Evolutionary conservation across 2,797 vertebrate genomes (phyloP).

Genomic region (Sebastes steindachneri): DNA sequence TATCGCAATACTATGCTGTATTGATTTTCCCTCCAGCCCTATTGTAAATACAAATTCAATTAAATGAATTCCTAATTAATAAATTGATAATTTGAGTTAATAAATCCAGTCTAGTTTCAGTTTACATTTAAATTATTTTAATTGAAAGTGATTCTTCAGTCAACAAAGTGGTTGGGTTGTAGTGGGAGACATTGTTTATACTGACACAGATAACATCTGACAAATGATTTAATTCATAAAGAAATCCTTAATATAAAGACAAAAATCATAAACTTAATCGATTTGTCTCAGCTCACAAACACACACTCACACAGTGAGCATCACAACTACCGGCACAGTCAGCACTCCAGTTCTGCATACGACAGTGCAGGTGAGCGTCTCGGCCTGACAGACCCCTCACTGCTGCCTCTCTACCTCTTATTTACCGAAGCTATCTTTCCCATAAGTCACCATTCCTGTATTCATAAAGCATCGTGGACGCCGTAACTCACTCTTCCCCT

Average conservation of each 20-base stretch:
- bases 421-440: conserved; percentile 92
- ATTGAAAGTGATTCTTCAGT: not conserved
- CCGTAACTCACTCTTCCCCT: conserved; percentile 79
- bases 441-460: conserved; percentile 97
- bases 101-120: not conserved
- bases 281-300: not conserved
- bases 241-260: not conserved
- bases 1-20: too few species aligned
- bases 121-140: not conserved
- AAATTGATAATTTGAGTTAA: not conserved
- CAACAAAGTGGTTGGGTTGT: not conserved
- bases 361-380: conserved; percentile 79
- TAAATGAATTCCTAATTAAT: not conserved
- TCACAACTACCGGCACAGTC: conserved; percentile 17
- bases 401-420: conserved; percentile 82
- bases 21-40: fast-evolving
- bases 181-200: not conserved
- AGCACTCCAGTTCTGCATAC: conserved; percentile 48
- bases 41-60: not conserved
- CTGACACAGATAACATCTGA: not conserved
- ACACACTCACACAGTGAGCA: not conserved
- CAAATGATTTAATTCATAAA: not conserved
- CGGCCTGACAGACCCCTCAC: conserved; percentile 51
- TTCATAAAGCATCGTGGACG: conserved; percentile 91
- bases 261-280: not conserved